phyloP scores from a whole-genome alignment of 2,113 vertebrate species.

The Dolichotis patagonum region DNA sequence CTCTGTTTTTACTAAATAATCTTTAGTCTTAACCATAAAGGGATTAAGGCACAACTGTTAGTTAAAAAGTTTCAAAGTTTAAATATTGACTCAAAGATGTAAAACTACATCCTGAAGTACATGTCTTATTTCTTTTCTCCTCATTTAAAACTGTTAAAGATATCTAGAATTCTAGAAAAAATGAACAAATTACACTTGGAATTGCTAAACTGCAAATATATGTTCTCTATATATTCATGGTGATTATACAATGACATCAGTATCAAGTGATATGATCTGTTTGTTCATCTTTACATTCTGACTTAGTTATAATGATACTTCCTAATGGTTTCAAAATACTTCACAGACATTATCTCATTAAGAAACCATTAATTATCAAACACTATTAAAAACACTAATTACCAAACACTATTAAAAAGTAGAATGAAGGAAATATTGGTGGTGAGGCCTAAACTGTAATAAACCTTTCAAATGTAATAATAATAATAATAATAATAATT shows the following conservation, averaged over 20 bases:
- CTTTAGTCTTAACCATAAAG: neutral
- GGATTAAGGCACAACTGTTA: neutral
- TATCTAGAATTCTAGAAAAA: neutral
- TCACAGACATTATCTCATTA: constrained; percentile 38
- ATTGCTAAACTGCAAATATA: neutral
- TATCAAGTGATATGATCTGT: neutral
- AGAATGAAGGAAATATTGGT: neutral
- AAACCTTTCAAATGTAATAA: neutral
- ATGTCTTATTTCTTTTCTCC: neutral
- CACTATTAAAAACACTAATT: neutral
- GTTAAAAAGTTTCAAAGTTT: neutral
- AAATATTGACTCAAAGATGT: neutral
- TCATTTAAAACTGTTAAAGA: constrained; percentile 25
- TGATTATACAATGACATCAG: constrained; percentile 3
- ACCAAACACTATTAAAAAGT: constrained; percentile 26
- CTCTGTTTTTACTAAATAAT: neutral
- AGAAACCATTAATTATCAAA: constrained; percentile 25
- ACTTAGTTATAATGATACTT: constrained; percentile 25
- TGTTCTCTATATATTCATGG: neutral
- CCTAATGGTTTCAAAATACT: constrained; percentile 49
- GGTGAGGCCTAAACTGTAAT: neutral
- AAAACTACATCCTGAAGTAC: neutral
- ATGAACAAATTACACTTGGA: neutral
- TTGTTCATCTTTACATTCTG: neutral
- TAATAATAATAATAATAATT: neutral